Base-by-base conservation (phyloP, 2,888 invertebrate species). In the Bhutanitis thaidina region DNA sequence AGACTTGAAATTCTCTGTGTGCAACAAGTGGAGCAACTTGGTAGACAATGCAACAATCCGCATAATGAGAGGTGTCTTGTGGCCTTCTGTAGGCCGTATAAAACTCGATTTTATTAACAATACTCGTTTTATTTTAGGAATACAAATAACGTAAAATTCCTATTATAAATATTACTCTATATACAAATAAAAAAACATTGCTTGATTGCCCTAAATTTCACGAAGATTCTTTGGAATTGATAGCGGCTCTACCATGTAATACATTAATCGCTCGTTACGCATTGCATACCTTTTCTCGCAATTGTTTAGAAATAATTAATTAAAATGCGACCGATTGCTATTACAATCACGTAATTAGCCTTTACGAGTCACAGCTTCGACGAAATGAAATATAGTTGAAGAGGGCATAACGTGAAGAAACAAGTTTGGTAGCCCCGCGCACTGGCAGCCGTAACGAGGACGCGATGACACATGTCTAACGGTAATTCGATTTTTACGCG, bases 391-490 rank as follows among this genome's bases (percentile, higher is more conserved):
- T 64, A 65, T 58, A 60, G 62, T 65, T 72, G 67, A 73, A 77
- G 77, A 79, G 79, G 79, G 77, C 75, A 77, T 66, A 67, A n/a
- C n/a, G n/a, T 60, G 59, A 61, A 74, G 74, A 75, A 84, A 84
- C 83, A 77, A 82, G 86, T 85, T 85, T 78, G 71, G 69, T 67
- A 66, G 71, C 70, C 65, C 70, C 59, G 60, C 51, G 67, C 60
- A 63, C 65, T 64, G 62, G 52, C 61, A 57, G 64, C 59, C 61
- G 75, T 71, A 86, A 76, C 69, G 85, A 85, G 88, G 85, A 71
- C 87, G 67, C 80, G 81, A 80, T 85, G 85, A 84, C 84, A 86
- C 85, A 88, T 76, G 78, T 82, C 85, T 88, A 88, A 86, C 88
- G 85, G 88, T 86, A 80, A 81, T 71, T 69, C 71, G 67, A 77